Evolutionary conservation across 1,140 invertebrate genomes (phyloP).

Genomic region (Phymorhynchus buccinoides): DNA sequence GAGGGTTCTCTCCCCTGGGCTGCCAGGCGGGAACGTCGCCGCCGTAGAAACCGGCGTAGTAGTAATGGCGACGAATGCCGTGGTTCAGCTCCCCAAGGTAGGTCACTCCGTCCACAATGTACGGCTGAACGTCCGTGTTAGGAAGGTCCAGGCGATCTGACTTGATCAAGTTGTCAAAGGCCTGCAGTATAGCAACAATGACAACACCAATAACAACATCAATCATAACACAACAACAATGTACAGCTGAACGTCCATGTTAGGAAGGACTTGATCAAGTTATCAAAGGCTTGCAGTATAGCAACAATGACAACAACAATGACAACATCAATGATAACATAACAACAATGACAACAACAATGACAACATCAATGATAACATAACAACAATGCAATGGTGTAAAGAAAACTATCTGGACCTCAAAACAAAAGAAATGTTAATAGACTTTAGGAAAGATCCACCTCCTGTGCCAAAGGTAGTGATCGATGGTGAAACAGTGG

Average conservation of each 20-base stretch:
- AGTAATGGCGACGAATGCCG: slow-evolving; percentile 66
- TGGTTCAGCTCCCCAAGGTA: slow-evolving; percentile 65
- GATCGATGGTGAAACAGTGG: no score
- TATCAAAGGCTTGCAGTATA: slow-evolving; percentile 69
- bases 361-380: no score
- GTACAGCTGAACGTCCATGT: slow-evolving; percentile 71
- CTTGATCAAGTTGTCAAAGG: slow-evolving; percentile 68
- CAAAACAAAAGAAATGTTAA: no score
- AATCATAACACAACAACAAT: no score
- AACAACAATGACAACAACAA: no score
- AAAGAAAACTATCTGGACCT: no score
- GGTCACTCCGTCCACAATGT: slow-evolving; percentile 70
- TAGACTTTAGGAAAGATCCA: no score
- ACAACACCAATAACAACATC: no score
- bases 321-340: no score
- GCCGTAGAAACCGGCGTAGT: slow-evolving; percentile 70
- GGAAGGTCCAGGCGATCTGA: slow-evolving; percentile 58
- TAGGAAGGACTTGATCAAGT: slow-evolving; percentile 61
- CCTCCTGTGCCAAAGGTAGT: no score
- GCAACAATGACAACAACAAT: no score
- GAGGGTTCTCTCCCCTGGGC: slow-evolving; percentile 57
- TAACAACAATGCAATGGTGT: no score
- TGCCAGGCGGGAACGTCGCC: slow-evolving; percentile 68
- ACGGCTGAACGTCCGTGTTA: slow-evolving; percentile 70
- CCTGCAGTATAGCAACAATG: slow-evolving; percentile 66